Evolutionary conservation across 2,113 vertebrate genomes (phyloP), one percentile per base, ranked within the genome.

Genomic region (Apteryx owenii): DNA sequence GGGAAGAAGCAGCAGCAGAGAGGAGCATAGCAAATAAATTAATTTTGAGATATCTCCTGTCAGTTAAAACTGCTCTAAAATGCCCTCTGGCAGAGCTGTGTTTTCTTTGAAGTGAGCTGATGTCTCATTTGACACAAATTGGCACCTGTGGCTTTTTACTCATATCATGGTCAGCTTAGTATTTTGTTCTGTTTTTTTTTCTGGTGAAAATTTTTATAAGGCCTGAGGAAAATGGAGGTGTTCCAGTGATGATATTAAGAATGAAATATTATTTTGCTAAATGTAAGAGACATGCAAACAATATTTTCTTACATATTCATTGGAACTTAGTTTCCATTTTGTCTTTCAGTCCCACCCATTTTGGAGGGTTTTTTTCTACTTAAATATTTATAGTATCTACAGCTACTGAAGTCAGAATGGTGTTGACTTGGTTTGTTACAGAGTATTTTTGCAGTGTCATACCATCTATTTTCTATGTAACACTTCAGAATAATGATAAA

Each of bases 141-240:
- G 51, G 81, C 14, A 93, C 78, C 71, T 51, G 68, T 95, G 95
- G 93, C 68, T 95, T 62, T 94, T 95, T 95, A 94, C 89, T 95
- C 89, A 31, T 44, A 61, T 29, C 77, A 38, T 31, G 38, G 80
- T 79, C 89, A 94, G 88, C 56, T 93, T 79, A 76, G 88, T 38
- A 79, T 88, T 93, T 96, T 79, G 46, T 79, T 93, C 69, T 81
- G 40, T 2, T 82, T 80, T 89, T 89, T n/a, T 33, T 68, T n/a
- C 11, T 18, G 50, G 38, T 81, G 69, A 54, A 90, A 94, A 70
- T 85, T 92, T 90, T 91, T 77, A 85, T 51, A 28, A 86, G 68
- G 88, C 58, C 81, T 42, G 51, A 89, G 50, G 89, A 94, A 94
- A 94, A 50, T 73, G 71, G 85, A 93, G 29, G 26, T 60, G 94